These are phyloP conservation scores for Neosalanx taihuensis DNA, from an alignment of 2,797 vertebrate genomes.

Conservation along the genomic window DNA sequence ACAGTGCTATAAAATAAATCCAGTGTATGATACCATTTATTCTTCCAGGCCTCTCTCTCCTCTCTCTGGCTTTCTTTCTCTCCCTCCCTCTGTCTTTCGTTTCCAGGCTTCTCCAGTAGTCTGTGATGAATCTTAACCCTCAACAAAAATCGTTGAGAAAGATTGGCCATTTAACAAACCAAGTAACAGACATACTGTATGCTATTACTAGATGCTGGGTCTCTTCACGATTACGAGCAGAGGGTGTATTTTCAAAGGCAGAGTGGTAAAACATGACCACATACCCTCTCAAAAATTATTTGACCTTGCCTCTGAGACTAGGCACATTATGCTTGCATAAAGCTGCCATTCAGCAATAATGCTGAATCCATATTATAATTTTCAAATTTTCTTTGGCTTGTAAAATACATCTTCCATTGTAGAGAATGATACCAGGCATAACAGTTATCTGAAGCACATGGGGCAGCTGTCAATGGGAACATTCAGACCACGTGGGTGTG, in stretches of 20 bases:
- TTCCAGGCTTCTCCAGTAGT: background rate
- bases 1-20: slow-evolving; percentile 50
- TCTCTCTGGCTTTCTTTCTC: background rate
- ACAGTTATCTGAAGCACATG: background rate
- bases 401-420: background rate
- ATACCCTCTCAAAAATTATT: slow-evolving; percentile 12
- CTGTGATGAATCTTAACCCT: slow-evolving; percentile 45
- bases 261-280: background rate
- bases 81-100: background rate
- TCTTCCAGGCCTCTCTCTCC: slow-evolving; percentile 19
- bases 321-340: slow-evolving; percentile 31
- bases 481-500: background rate
- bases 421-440: background rate
- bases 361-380: slow-evolving; percentile 1
- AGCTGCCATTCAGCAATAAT: background rate
- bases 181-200: slow-evolving; percentile 26
- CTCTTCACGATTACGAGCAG: background rate
- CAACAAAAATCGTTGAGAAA: slow-evolving; percentile 45
- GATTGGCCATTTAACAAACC: slow-evolving; percentile 50
- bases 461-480: background rate
- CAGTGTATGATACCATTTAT: slow-evolving; percentile 16
- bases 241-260: background rate
- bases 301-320: slow-evolving; percentile 3
- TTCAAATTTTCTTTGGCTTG: background rate
- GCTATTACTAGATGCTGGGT: background rate